Evolutionary conservation across 2,888 invertebrate genomes (phyloP).

Genomic region (Polietes domitor): DNA sequence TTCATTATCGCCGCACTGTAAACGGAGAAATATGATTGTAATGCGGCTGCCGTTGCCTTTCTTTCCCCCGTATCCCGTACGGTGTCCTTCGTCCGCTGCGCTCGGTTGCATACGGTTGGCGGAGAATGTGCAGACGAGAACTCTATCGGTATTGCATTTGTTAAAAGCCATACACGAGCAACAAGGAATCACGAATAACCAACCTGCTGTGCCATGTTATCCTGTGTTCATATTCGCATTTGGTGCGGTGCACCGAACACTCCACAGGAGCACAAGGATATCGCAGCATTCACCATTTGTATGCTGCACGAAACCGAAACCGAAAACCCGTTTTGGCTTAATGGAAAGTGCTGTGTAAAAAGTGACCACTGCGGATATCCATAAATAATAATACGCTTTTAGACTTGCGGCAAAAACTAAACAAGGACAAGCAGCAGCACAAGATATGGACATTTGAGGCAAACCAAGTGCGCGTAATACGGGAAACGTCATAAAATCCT

Average conservation of each 20-base stretch:
- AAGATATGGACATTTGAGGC: conserved; percentile 13
- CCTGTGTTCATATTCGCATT: conserved; percentile 41
- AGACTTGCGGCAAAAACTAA: conserved; percentile 26
- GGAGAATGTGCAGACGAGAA: conserved; percentile 35
- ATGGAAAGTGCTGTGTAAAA: conserved; percentile 27
- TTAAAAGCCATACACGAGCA: conserved; percentile 33
- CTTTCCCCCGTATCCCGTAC: background rate
- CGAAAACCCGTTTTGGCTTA: conserved; percentile 15
- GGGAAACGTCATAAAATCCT: background rate
- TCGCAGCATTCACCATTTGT: conserved; percentile 25
- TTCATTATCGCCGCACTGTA: conserved; percentile 73
- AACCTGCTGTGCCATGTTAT: conserved; percentile 13
- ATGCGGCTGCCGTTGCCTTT: conserved; percentile 10
- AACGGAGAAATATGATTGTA: conserved; percentile 15
- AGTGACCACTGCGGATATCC: conserved; percentile 67
- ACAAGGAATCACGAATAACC: background rate
- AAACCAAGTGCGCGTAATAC: background rate
- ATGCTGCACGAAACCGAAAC: background rate
- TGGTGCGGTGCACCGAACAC: conserved; percentile 50
- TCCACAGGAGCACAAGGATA: conserved; percentile 54
- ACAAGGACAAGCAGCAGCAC: conserved; percentile 8
- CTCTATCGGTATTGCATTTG: conserved; percentile 39
- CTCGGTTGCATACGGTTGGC: conserved; percentile 38
- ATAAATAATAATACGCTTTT: conserved; percentile 67
- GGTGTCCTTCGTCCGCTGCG: conserved; percentile 7